Conservation (phyloP, 2,888 invertebrate genomes). For the Anaspis maculata region DNA sequence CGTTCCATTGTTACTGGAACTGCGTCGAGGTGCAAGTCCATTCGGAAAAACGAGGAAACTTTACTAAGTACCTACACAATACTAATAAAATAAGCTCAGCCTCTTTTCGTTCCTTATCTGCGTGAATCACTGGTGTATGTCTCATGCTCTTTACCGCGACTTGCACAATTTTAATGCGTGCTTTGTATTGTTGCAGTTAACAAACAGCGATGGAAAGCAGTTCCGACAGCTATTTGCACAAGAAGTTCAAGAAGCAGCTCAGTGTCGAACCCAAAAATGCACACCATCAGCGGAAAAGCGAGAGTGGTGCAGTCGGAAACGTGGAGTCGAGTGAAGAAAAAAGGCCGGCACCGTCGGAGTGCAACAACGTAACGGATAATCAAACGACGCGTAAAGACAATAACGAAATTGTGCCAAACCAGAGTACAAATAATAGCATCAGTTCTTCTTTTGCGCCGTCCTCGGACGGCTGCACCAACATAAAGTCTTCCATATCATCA, state of each 20-base stretch:
- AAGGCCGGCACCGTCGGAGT: constrained; percentile 17
- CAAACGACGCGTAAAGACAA: constrained; percentile 23
- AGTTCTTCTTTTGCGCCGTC: too few relatives aligned
- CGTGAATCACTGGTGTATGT: too few relatives aligned
- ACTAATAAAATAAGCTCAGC: too few relatives aligned
- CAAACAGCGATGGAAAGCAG: constrained; percentile 36
- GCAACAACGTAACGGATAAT: constrained; percentile 21
- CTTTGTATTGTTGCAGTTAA: constrained; percentile 22
- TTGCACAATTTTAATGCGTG: too few relatives aligned
- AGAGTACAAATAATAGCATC: constrained; percentile 38
- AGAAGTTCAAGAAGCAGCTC: constrained; percentile 82
- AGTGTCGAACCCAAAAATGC: constrained; percentile 44
- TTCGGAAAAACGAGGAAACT: too few relatives aligned
- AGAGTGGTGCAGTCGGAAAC: constrained; percentile 26
- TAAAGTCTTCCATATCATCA: constrained; percentile 39
- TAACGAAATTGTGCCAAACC: constrained; percentile 34
- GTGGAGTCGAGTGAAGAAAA: constrained; percentile 32
- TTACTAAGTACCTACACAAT: too few relatives aligned
- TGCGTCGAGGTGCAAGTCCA: too few relatives aligned
- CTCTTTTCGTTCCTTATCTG: too few relatives aligned
- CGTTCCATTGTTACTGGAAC: too few relatives aligned
- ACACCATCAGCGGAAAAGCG: constrained; percentile 20
- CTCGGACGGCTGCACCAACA: constrained; percentile 11
- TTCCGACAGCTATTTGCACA: constrained; percentile 70
- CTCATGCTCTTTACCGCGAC: too few relatives aligned